Evolutionary conservation across 2,113 vertebrate species (phyloP).

Genomic region (Holacanthus passer): DNA sequence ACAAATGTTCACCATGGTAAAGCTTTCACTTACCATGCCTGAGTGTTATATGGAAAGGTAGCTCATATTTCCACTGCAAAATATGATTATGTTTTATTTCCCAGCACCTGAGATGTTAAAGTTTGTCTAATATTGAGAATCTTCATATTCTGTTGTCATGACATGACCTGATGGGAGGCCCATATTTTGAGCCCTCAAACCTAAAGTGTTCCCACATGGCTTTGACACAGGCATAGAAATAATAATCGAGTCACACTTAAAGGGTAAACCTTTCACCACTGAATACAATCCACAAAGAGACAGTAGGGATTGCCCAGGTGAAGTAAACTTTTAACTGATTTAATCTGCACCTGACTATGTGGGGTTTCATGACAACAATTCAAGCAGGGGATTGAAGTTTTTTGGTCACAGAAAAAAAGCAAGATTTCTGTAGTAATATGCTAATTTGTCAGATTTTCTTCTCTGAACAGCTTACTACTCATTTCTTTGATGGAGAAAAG

Average conservation of each 20-base stretch:
- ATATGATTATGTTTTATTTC: background rate
- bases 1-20: slow-evolving; percentile 66
- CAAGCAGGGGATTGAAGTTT: background rate
- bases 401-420: background rate
- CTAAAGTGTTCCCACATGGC: background rate
- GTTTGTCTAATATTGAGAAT: background rate
- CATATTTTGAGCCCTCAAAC: background rate
- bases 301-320: background rate
- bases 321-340: background rate
- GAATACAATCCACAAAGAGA: background rate
- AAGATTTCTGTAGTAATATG: background rate
- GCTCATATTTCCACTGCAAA: slow-evolving; percentile 13
- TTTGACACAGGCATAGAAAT: background rate
- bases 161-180: background rate
- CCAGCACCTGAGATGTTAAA: background rate
- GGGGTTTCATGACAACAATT: background rate
- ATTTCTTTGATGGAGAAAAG: background rate
- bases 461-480: background rate
- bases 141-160: background rate
- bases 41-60: slow-evolving; percentile 9
- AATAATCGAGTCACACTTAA: background rate
- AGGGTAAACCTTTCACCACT: background rate
- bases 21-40: slow-evolving; percentile 68
- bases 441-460: background rate
- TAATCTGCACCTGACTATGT: background rate